Conservation (phyloP, 2,113 vertebrate species). For the Tragelaphus buxtoni region DNA sequence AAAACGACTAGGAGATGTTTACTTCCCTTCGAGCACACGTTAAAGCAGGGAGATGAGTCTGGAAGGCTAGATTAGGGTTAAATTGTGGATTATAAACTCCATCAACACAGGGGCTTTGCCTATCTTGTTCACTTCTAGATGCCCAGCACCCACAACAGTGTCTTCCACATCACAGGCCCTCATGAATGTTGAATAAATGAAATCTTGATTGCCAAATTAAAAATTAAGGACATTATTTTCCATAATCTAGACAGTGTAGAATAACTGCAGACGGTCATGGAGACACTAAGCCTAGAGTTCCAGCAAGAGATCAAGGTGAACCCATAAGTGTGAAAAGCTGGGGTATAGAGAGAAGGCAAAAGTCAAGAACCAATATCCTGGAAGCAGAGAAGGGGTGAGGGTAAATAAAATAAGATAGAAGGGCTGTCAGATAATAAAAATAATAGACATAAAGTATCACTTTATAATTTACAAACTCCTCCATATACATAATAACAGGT, state of each 20-base stretch:
- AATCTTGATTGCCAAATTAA: background rate
- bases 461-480: background rate
- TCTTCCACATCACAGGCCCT: background rate
- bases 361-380: background rate
- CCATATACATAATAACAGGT: background rate
- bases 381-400: background rate
- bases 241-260: background rate
- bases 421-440: background rate
- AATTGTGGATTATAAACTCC: background rate
- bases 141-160: background rate
- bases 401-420: background rate
- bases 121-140: background rate
- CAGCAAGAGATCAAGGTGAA: background rate
- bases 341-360: background rate
- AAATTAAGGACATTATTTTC: background rate
- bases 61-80: background rate
- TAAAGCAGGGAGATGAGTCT: background rate
- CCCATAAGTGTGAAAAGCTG: background rate
- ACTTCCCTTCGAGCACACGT: background rate
- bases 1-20: background rate
- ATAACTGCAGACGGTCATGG: background rate
- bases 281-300: background rate
- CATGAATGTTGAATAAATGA: background rate
- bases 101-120: background rate
- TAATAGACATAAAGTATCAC: background rate